Evolutionary conservation across 2,113 vertebrate genomes (phyloP).

Genomic region (Varanus komodoensis): DNA sequence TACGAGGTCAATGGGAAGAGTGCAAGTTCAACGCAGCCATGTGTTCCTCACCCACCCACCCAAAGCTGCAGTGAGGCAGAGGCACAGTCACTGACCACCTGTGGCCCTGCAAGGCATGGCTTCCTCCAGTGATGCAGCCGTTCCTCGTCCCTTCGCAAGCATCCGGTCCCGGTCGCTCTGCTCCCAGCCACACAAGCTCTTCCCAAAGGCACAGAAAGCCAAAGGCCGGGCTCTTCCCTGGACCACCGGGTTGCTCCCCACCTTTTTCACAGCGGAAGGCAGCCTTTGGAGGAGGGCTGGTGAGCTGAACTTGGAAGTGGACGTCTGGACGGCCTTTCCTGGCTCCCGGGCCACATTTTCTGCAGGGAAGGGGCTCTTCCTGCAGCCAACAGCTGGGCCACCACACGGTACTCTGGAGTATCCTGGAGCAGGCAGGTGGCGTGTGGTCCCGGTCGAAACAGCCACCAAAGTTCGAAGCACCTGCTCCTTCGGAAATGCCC

Average conservation of each 20-base stretch:
- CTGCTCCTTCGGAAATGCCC: background rate
- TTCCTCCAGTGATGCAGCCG: background rate
- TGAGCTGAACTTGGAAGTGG: background rate
- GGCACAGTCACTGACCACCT: background rate
- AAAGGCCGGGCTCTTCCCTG: background rate
- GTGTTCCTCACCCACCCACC: background rate
- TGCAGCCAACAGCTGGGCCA: background rate
- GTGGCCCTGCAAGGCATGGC: background rate
- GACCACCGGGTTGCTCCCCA: background rate
- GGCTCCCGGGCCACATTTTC: background rate
- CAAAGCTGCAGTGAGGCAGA: background rate
- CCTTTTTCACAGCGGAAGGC: background rate
- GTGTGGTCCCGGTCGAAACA: background rate
- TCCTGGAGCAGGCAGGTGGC: background rate
- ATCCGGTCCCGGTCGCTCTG: slow-evolving; percentile 37
- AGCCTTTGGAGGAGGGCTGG: background rate
- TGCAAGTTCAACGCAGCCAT: background rate
- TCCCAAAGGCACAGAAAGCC: slow-evolving; percentile 36
- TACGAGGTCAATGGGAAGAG: background rate
- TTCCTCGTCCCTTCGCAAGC: background rate
- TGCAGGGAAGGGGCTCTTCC: background rate
- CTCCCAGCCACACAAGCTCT: slow-evolving; percentile 42
- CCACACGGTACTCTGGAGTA: background rate
- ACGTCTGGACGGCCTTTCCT: too few species aligned
- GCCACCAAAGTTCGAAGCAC: background rate